These are phyloP conservation scores for Cuculus canorus DNA, from an alignment of 2,797 vertebrate species.

Conservation along the genomic window DNA sequence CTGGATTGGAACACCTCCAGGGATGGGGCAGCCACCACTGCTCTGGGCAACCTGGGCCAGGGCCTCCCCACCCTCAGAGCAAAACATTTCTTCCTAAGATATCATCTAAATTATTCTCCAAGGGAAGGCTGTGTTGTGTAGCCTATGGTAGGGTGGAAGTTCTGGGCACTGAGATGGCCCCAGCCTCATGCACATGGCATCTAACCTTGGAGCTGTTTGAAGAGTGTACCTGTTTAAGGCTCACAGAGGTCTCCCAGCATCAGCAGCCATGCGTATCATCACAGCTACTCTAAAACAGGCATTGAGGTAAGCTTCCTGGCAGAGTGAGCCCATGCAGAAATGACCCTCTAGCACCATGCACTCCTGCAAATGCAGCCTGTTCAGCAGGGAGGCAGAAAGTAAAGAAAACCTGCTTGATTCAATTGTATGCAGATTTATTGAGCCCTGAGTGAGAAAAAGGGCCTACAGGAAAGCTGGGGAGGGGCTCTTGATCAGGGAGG, in stretches of 20 bases:
- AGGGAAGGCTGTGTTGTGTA: rapidly evolving
- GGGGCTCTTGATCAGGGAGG: too few relatives aligned
- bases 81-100: too few relatives aligned
- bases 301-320: not conserved
- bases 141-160: not conserved
- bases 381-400: not conserved
- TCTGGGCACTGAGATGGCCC: not conserved
- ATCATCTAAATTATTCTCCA: not conserved
- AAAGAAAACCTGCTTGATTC: not conserved
- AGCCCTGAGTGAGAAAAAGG: not conserved
- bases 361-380: not conserved
- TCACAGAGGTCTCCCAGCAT: not conserved
- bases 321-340: not conserved
- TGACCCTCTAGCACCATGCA: not conserved
- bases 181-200: not conserved
- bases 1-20: too few relatives aligned
- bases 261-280: rapidly evolving
- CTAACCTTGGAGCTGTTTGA: not conserved
- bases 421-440: not conserved
- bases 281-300: not conserved
- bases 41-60: too few relatives aligned
- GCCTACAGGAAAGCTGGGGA: too few relatives aligned
- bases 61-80: too few relatives aligned
- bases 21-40: too few relatives aligned
- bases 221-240: not conserved